Base-by-base conservation (phyloP, 2,797 vertebrate species). In the Hippopotamyrus pictus region DNA sequence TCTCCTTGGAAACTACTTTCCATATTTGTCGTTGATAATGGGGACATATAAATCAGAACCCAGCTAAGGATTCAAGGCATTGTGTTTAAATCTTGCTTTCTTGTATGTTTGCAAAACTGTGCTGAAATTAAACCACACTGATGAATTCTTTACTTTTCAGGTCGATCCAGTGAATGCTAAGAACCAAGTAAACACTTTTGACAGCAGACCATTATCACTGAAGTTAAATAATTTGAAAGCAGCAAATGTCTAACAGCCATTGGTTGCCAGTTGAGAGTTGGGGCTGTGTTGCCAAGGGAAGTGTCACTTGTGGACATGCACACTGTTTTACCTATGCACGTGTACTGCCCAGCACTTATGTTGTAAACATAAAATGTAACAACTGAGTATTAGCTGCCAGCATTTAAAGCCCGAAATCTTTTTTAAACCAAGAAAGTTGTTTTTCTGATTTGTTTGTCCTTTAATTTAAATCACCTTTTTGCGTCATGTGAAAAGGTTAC, bases 121-220 rank as follows among this genome's bases (percentile, higher is more conserved):
- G 22, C 84, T 33, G 51, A 29, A 53, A 57, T 53, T 5, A 53
- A 54, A 53, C 29, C 6, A 50, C 19, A 54, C 12, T 86, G 50
- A 53, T 37, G 0, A 86, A 51, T 84, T 29, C 46, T 88, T 53
- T 54, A 37, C n/a, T 90, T 85, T 41, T 85, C 88, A 93, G 93
- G 89, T 33, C 91, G 90, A 44, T 92, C 91, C 87, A 93, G 91
- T 33, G 93, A 93, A 90, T 93, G 92, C 89, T 93, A 90, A 91
- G 88, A 73, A 12, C 53, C 57, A 69, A 73, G 4, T 51, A n/a
- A 9, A 41, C 54, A 73, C 54, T 54, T 17, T n/a, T 14, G 44
- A 59, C 5, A 19, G 25, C 88, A 22, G 88, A 54, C 48, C 25
- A 22, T 41, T 85, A 84, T 65, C 79, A 0, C 54, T 22, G 82